Base-by-base conservation (phyloP, 2,888 invertebrate species). In the Aporophyla nigra region DNA sequence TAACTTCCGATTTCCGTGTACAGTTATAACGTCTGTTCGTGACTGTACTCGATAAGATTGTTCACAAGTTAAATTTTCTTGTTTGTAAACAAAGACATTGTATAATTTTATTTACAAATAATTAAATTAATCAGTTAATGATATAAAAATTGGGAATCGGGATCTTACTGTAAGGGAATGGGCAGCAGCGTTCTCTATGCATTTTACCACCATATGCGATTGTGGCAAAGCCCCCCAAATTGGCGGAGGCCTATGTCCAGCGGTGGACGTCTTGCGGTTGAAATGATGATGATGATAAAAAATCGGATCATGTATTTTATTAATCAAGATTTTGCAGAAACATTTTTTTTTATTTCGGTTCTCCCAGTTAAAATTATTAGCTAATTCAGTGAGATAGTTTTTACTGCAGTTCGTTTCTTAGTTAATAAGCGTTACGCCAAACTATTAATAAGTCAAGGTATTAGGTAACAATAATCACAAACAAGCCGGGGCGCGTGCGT, bases 1-100 rank as follows among this genome's bases (percentile, higher is more conserved):
- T 63, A 53, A 80, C 83, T 85, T 87, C 87, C 87, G 87, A 74
- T 85, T 81, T 87, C 86, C 86, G 85, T 12, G 63, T 86, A 66
- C 61, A 54, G 43, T 54, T 74, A 69, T 61, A 77, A 59, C 40
- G 75, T 75, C 21, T 74, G 82, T 40, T 59, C 77, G 77, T 46
- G 77, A 82, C 68, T 83, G 68, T 74, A 71, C 61, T 16, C n/a
- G 49, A 27, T 40, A 7, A 27, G 56, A 63, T 51, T 78, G 56
- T 69, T 43, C 43, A 51, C 27, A 69, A 12, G 24, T 65, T 24
- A 49, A 12, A 63, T 40, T 69, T n/a, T 65, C 19, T 63, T 54
- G 58, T 56, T 66, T 76, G 49, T 59, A 76, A 69, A 83, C 51
- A 70, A 77, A 24, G 59, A 51, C 19, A 33, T n/a, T 40, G 33